Base-by-base conservation (phyloP, 1,140 invertebrate genomes). In the Tenebrio molitor region DNA sequence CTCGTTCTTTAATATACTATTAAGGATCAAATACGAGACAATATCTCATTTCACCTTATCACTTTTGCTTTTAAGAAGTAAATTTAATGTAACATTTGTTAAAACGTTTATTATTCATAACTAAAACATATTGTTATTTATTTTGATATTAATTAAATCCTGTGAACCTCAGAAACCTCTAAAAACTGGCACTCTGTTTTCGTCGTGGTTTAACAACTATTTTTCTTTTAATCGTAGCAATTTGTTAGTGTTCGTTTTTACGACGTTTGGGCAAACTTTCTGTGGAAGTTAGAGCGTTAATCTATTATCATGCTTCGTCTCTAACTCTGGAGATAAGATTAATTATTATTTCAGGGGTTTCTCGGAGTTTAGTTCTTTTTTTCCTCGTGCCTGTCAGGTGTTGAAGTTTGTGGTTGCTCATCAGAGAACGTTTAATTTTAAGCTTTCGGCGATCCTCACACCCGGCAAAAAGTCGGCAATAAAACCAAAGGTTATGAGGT, bases 321-420 rank as follows among this genome's bases (percentile, higher is more conserved):
- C 50, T 58, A 58, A 58, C 50, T 58, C 50, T 5, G 50, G 7
- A 58, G 50, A 58, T 58, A 58, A 58, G 50, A 58, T 58, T 58
- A 58, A 58, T 58, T 58, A 58, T 58, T 58, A 58, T 58, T 58
- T 58, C 50, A 58, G 50, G 25, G 50, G 50, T 58, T 58, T 58
- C 50, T 33, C 50, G 12, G 25, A 58, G 50, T 58, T 58, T 25
- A 29, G 50, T 58, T 29, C 21, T 15, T 25, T 58, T 58, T 58
- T 58, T 29, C 19, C 17, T 25, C 21, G 12, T 53, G 8, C n/a
- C 29, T 58, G 50, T 58, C 50, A 58, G 50, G 50, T 58, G 50
- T 33, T 58, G 50, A 58, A 58, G 50, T 29, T 58, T 50, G 29
- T 6, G 21, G 50, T 4, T 23, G 46, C 14, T 10, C 46, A 21